A percentile compares a stretch with the other conserved stretches of the same genome.
These are phyloP conservation scores for Ganaspis sp. DNA, from an alignment of 1,140 invertebrate genomes.

Conservation along the genomic window DNA sequence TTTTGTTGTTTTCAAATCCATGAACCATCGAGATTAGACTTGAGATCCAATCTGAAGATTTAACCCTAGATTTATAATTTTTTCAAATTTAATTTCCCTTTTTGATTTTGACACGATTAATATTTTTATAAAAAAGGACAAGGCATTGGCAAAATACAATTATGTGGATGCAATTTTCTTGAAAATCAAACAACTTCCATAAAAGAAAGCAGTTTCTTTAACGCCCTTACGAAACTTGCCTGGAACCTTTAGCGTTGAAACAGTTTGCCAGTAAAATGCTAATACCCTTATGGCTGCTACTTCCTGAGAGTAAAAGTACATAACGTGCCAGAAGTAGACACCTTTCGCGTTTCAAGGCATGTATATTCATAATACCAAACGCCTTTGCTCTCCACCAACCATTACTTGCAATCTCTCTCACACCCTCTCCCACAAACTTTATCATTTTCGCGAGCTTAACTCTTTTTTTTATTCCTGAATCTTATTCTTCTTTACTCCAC, in stretches of 20 bases:
- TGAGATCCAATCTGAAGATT: too few relatives aligned
- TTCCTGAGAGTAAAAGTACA: slow-evolving; percentile 30
- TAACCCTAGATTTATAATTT: too few relatives aligned
- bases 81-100: too few relatives aligned
- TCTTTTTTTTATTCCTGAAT: not conserved
- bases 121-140: too few relatives aligned
- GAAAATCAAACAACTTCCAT: not conserved
- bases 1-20: too few relatives aligned
- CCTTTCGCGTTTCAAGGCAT: slow-evolving; percentile 22
- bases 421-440: not conserved
- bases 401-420: not conserved
- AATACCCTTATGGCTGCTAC: slow-evolving; percentile 12
- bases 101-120: too few relatives aligned
- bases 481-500: not conserved
- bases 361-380: slow-evolving; percentile 26
- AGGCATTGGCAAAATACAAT: too few relatives aligned
- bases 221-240: not conserved
- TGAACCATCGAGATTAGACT: too few relatives aligned
- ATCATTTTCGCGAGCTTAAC: not conserved
- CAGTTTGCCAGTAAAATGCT: slow-evolving; percentile 15
- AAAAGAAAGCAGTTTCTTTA: not conserved
- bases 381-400: slow-evolving; percentile 16
- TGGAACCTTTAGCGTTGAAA: not conserved
- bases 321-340: slow-evolving; percentile 4
- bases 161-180: not conserved